Evolutionary conservation across 2,113 vertebrate genomes (phyloP), one percentile per base, ranked within the genome.

Genomic region (Oxygymnocypris stewartii): DNA sequence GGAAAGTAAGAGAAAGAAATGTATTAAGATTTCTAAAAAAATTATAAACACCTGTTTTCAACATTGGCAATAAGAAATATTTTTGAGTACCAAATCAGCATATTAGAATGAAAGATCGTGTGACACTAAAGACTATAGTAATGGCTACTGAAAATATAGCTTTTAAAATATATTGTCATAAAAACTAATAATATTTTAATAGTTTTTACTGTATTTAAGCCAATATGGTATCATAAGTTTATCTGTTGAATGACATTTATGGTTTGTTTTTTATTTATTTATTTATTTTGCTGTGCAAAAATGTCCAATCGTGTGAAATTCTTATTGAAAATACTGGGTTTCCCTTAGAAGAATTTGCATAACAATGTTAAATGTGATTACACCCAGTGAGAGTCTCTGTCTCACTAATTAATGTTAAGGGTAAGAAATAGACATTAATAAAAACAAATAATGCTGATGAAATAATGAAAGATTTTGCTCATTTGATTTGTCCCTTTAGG

Each of bases 351-450:
- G 16, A 69, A 69, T 35, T 10, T 37, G 3, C 31, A 20, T 14
- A 69, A 4, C 35, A 69, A 71, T 35, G 8, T 3, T 71, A 71
- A 40, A 40, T 20, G 35, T 71, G 31, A 8, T 35, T 1, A 16
- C 31, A 37, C 67, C 31, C 49, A 51, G 6, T 14, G n/a, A 51
- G 18, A 57, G 51, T 18, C 54, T 57, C 16, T 57, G 42, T 84
- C 25, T 84, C n/a, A 49, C 16, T 77, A 71, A 82, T 86, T 57
- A 84, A 13, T 40, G 31, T 61, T 61, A 73, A 87, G 69, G 67
- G 57, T 20, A 69, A 71, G 75, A 74, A 84, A 84, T 63, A 74
- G 31, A 65, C 82, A 86, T 31, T 84, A 88, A 47, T 79, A 73
- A 11, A 84, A 75, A 44, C 20, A 31, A 31, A 31, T 31, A 31